A percentile compares a stretch with the other conserved stretches of the same genome.
These are phyloP conservation scores for Diarsia dahlii DNA, from an alignment of 2,888 invertebrate genomes.

Conservation along the genomic window DNA sequence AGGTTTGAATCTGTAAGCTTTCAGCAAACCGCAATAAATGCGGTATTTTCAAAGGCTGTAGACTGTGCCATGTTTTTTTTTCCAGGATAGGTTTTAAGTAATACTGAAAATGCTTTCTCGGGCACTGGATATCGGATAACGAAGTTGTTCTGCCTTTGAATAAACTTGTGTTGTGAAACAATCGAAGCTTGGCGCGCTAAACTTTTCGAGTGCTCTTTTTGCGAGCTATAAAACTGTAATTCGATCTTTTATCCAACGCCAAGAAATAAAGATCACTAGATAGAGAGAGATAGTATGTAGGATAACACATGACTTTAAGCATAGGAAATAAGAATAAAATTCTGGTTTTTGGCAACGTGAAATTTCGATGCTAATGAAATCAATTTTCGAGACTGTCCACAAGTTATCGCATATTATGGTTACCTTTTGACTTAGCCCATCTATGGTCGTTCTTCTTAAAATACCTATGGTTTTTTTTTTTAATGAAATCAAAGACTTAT, in stretches of 20 bases:
- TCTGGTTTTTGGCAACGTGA: background rate
- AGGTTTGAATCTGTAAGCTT: background rate
- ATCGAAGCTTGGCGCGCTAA: background rate
- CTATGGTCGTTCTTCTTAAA: too few species aligned
- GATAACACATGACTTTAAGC: too few species aligned
- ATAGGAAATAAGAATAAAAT: background rate
- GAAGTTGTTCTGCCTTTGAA: background rate
- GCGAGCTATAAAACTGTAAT: background rate
- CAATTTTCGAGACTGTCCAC: background rate
- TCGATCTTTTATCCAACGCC: background rate
- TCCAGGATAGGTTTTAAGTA: background rate
- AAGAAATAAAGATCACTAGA: background rate
- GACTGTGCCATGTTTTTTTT: background rate
- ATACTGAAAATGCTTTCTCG: background rate
- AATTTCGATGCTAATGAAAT: background rate
- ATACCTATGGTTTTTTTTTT: too few species aligned
- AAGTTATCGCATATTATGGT: background rate
- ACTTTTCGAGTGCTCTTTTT: background rate
- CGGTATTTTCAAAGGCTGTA: background rate
- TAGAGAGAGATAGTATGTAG: too few species aligned
- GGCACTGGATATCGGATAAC: conserved; percentile 1
- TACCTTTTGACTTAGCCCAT: background rate
- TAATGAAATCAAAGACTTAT: too few species aligned
- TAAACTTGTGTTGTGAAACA: background rate
- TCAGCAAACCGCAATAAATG: background rate